Evolutionary conservation across 2,113 vertebrate genomes (phyloP), one percentile per base, ranked within the genome.

Genomic region (Bagarius yarrelli): DNA sequence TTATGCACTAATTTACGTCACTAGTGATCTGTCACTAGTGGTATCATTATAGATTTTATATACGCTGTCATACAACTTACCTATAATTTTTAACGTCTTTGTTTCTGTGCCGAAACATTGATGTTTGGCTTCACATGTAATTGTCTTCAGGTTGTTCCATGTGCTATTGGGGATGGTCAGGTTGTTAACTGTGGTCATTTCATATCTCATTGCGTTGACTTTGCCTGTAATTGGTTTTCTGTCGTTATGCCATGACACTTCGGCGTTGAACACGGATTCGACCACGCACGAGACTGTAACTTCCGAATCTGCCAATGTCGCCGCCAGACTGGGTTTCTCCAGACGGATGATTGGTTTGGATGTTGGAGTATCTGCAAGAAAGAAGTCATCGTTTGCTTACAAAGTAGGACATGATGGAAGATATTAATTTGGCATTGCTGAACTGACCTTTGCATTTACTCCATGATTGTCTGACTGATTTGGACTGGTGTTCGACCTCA

Each of bases 391-490:
- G 23, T 47, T 14, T 5, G 27, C 15, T 59, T 40, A 30, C 0
- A 50, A 47, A 5, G 25, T 30, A 16, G 16, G 14, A 70, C 1
- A n/a, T 16, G n/a, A 52, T 30, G n/a, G 1, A 30, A 8, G 6
- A 19, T 34, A 19, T 70, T 25, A 47, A 70, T 69, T 25, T 6
- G n/a, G 5, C 23, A 19, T 5, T 27, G 15, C 27, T 30, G 67
- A 47, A 86, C 91, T 89, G 82, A 94, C 93, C 63, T 53, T 81
- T 16, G 87, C 92, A 93, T 25, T 87, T 86, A 52, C 64, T 86
- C 61, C 61, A 88, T 21, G 56, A 59, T 72, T 61, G n/a, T 0
- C 0, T 55, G 27, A 59, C 23, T 5, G 5, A 18, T 0, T 0
- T 0, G 0, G n/a, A 0, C 0, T 83, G 67, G 27, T 86, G 85